Evolutionary conservation across 2,888 invertebrate species (phyloP), one percentile per base, ranked within the genome.

Genomic region (Resseliella maxima): DNA sequence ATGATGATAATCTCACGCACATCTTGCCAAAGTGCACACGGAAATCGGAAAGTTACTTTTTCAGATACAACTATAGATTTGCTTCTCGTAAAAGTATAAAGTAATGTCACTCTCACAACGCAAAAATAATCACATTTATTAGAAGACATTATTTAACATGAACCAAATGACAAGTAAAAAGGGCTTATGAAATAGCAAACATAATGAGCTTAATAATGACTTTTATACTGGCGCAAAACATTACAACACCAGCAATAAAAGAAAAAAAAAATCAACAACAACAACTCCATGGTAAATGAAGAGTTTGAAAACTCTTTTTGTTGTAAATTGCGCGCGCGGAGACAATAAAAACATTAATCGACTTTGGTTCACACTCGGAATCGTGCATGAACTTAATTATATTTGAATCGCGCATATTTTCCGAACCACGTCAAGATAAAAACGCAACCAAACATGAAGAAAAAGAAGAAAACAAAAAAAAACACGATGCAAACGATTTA

Each of bases 311-410:
- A 27, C 31, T 83, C 83, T 83, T 38, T 38, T 6, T 12, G 1
- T 21, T 36, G 36, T 38, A 54, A 1, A 12, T 83, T 15, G 1
- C 72, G 38, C 38, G 1, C 1, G 54, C 31, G 12, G 1, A 38
- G 38, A 83, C 83, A 83, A 83, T 83, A 38, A 38, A 72, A 83
- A 24, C 41, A 38, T 83, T 83, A 38, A 83, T 83, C 83, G 83
- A 83, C 83, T 83, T 38, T 5, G 24, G 24, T 12, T 72, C 72
- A 83, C 38, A 36, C 38, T 0, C 21, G 38, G 38, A 83, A 83
- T 83, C 83, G 83, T 83, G 83, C 83, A 83, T 38, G n/a, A 83
- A 83, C 83, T 38, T 38, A 83, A 83, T 83, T 83, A 38, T 83
- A 83, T 83, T 83, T 83, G 83, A 83, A n/a, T 38, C 24, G 81